Evolutionary conservation across 2,797 vertebrate species (phyloP).

Genomic region (Pipistrellus nathusii): DNA sequence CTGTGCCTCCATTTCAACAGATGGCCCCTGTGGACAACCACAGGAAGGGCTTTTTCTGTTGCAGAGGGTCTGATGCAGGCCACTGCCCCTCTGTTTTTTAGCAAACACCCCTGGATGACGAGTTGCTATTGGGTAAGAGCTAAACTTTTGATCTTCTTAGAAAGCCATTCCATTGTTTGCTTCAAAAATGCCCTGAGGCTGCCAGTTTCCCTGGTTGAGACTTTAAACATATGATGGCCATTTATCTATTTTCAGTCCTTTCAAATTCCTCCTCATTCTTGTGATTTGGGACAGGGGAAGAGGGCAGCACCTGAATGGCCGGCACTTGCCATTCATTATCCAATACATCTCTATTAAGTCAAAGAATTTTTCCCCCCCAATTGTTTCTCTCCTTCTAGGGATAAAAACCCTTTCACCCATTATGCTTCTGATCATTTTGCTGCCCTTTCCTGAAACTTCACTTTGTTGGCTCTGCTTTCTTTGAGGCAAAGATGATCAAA

Average conservation of each 20-base stretch:
- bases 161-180: slow-evolving; percentile 83
- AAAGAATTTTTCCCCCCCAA: slow-evolving; percentile 70
- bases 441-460: slow-evolving; percentile 83
- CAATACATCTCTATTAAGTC: slow-evolving; percentile 81
- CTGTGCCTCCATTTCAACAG: neutral
- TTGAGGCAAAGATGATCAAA: slow-evolving; percentile 84
- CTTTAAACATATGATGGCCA: slow-evolving; percentile 82
- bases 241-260: slow-evolving; percentile 85
- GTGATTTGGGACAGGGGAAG: slow-evolving; percentile 83
- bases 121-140: slow-evolving; percentile 65
- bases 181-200: slow-evolving; percentile 82
- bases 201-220: slow-evolving; percentile 79
- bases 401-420: slow-evolving; percentile 79
- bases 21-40: slow-evolving; percentile 28
- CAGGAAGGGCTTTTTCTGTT: neutral
- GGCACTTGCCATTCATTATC: slow-evolving; percentile 82
- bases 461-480: slow-evolving; percentile 80
- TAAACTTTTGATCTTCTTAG: slow-evolving; percentile 81
- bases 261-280: slow-evolving; percentile 82
- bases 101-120: slow-evolving; percentile 75
- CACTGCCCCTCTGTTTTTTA: slow-evolving; percentile 67
- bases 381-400: slow-evolving; percentile 84
- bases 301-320: slow-evolving; percentile 84
- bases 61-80: neutral
- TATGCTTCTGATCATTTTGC: slow-evolving; percentile 81